These are phyloP conservation scores for Pectinophora gossypiella DNA, from an alignment of 1,140 invertebrate genomes.

Conservation along the genomic window DNA sequence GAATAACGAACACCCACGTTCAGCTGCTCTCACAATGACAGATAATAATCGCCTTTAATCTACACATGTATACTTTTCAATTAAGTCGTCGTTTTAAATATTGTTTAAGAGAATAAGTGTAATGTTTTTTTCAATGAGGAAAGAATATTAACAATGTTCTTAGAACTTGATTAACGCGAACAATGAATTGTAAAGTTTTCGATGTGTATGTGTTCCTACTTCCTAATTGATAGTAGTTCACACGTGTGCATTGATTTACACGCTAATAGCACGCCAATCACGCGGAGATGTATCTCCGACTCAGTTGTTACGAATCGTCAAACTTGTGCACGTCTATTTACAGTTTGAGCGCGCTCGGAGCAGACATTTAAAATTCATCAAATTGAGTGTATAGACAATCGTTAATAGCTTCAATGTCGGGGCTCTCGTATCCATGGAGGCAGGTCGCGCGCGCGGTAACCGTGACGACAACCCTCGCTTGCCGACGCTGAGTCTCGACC, in stretches of 20 bases:
- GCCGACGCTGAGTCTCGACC: constrained; percentile 52
- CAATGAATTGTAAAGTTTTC: neutral
- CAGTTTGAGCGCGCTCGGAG: constrained; percentile 39
- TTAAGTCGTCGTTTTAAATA: neutral
- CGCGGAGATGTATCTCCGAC: constrained; percentile 12
- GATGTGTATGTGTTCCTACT: neutral
- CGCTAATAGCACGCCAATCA: constrained; percentile 25
- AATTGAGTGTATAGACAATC: constrained; percentile 26
- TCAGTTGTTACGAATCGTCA: neutral
- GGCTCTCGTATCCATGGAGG: constrained; percentile 56
- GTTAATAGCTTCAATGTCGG: constrained; percentile 29
- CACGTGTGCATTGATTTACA: constrained; percentile 21
- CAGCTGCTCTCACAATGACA: neutral
- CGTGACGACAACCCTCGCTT: constrained; percentile 57
- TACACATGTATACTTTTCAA: neutral
- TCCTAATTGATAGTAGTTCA: neutral
- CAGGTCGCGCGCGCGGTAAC: constrained; percentile 49
- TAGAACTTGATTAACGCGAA: neutral
- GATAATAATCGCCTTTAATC: neutral
- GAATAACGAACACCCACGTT: neutral
- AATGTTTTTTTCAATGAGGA: neutral
- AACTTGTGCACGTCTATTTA: constrained; percentile 36
- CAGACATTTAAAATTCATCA: constrained; percentile 32
- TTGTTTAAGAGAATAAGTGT: too few relatives aligned
- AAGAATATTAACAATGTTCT: constrained; percentile 18